Conservation (phyloP, 2,888 invertebrate genomes). For the Lamproptera curius region DNA sequence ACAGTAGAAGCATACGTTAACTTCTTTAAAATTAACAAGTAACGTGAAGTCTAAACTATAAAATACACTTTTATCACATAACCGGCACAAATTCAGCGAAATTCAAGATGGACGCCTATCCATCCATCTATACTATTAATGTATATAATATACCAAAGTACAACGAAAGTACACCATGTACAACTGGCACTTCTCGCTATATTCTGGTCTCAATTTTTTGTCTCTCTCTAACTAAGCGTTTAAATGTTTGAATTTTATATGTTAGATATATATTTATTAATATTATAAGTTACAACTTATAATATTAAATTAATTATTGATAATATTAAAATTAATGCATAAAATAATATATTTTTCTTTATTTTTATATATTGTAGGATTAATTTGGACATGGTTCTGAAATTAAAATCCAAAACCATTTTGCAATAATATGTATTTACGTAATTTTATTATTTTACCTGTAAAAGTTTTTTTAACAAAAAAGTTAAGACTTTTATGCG, state of each 20-base stretch:
- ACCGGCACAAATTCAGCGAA: conserved; percentile 87
- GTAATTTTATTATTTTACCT: no score
- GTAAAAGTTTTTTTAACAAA: no score
- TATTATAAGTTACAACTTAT: not conserved
- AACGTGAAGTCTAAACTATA: conserved; percentile 64
- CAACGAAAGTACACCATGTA: conserved; percentile 18
- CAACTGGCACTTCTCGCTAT: conserved; percentile 19
- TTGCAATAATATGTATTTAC: not conserved
- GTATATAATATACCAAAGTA: conserved; percentile 20
- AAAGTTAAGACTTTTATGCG: no score
- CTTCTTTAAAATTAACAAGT: conserved; percentile 69
- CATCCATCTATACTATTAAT: conserved; percentile 53
- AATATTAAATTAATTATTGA: not conserved
- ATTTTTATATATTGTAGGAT: not conserved
- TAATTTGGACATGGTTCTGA: not conserved
- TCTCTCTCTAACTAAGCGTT: conserved; percentile 22
- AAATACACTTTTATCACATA: conserved; percentile 77
- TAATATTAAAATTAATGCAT: not conserved
- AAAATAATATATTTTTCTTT: not conserved
- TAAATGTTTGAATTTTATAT: not conserved
- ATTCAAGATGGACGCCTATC: conserved; percentile 90
- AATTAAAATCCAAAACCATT: not conserved
- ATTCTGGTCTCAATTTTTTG: conserved; percentile 24
- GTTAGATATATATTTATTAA: not conserved
- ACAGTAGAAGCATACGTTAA: conserved; percentile 67